These are phyloP conservation scores for Drosophila neutralis DNA, from an alignment of 2,888 invertebrate species.

Conservation along the genomic window DNA sequence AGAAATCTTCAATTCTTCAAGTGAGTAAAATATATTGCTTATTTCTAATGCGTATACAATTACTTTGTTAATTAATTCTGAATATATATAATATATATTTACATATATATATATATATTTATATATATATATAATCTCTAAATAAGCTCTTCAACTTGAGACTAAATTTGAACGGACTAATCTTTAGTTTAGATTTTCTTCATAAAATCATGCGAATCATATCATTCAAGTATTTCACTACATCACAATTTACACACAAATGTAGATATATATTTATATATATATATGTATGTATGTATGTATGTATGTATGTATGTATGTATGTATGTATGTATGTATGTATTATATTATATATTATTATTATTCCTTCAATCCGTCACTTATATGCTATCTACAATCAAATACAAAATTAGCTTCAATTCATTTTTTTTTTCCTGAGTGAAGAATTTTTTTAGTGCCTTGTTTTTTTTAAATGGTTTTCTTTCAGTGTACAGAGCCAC, in stretches of 20 bases:
- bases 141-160: neutral
- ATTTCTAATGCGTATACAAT: neutral
- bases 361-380: neutral
- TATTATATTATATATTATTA: too few relatives aligned
- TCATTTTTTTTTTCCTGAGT: neutral
- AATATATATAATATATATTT: neutral
- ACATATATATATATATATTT: too few relatives aligned
- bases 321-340: too few relatives aligned
- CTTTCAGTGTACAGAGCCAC: conserved; percentile 5
- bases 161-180: neutral
- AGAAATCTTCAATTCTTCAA: neutral
- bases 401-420: rapidly evolving
- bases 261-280: neutral
- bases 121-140: too few relatives aligned
- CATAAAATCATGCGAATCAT: neutral
- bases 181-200: neutral
- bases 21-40: neutral
- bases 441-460: neutral
- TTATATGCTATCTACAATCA: neutral
- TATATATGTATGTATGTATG: neutral
- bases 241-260: neutral
- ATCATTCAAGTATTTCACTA: neutral
- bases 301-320: neutral
- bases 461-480: neutral
- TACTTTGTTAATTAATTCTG: neutral